Base-by-base conservation (phyloP, 2,797 vertebrate genomes). In the Chrosomus eos region DNA sequence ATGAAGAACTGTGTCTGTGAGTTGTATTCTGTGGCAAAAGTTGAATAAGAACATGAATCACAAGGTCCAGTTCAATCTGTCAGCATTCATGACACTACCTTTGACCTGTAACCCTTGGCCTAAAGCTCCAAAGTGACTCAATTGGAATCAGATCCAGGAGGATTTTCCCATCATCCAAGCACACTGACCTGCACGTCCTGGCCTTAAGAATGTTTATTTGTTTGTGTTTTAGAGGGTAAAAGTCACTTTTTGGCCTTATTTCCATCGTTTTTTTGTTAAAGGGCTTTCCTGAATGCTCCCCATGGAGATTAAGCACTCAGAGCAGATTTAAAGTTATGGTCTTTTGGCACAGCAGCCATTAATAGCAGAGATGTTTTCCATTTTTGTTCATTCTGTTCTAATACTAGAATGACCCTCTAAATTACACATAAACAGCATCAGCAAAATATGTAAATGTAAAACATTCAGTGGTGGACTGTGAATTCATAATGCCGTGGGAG, bases 151-250 rank as follows among this genome's bases (percentile, higher is more conserved):
- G 51, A 85, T 80, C 66, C 28, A 78, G 64, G 5, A 38, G 11
- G 48, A 80, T 80, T 86, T 89, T 87, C 58, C 80, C 82, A 87
- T 75, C 53, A 78, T 51, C 40, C 72, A 10, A 43, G 53, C 40
- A 72, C 23, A 62, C 18, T 84, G 75, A 84, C 77, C 79, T 81
- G 16, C 23, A 84, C 23, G 1, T 33, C 70, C 60, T 55, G 64
- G 38, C 77, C 40, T 77, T 28, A 77, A 84, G 71, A 70, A 84
- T 82, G 18, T 86, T 81, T 87, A 74, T 86, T 81, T 90, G 75
- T 87, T 86, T 89, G 78, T 51, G 53, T 70, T 81, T 77, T 73
- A 81, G 55, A 81, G 82, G 33, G 38, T 43, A 60, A 53, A 86
- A 85, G 88, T 85, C 76, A 84, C 8, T 31, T 19, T 66, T 67